Base-by-base conservation (phyloP, 2,888 invertebrate genomes). In the Troides aeacus region DNA sequence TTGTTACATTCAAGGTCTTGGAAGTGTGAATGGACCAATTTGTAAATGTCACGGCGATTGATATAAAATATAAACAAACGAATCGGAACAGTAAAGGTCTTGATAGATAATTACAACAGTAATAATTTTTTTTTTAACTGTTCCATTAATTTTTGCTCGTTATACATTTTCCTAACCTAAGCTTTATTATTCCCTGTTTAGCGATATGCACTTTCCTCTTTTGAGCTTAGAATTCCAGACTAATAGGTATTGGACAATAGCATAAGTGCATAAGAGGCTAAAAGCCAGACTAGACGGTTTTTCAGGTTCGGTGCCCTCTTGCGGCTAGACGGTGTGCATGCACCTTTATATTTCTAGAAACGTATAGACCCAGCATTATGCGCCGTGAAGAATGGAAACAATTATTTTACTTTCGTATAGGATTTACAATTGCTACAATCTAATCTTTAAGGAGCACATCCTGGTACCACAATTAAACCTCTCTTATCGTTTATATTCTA, bases 231-330 rank as follows among this genome's bases (percentile, higher is more conserved):
- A n/a, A 70, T 70, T 60, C 58, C 24, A 70, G 66, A 66, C 66
- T 68, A 69, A 64, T 64, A 39, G 65, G 67, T 42, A 67, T 71
- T 56, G 64, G 56, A 73, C 71, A 75, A 73, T 76, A 74, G 68
- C 74, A 68, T 73, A 74, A 77, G 72, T 74, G 73, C 66, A 73
- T 66, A 70, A 72, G 70, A 67, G 72, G 74, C 74, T 72, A 69
- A 74, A 71, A 72, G 69, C 64, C 66, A 74, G 70, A 64, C 70
- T 70, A 70, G 66, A 70, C 70, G 64, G 66, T 60, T 67, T 64
- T 64, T 64, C 46, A 66, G 72, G 81, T 79, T 79, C 79, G 75
- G 71, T 73, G 77, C 76, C 77, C 82, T 75, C 71, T 64, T 68
- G 66, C 72, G 80, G 70, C 81, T 73, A 74, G 81, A 76, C 80